Base-by-base conservation (phyloP, 2,113 vertebrate species). In the Meriones unguiculatus region DNA sequence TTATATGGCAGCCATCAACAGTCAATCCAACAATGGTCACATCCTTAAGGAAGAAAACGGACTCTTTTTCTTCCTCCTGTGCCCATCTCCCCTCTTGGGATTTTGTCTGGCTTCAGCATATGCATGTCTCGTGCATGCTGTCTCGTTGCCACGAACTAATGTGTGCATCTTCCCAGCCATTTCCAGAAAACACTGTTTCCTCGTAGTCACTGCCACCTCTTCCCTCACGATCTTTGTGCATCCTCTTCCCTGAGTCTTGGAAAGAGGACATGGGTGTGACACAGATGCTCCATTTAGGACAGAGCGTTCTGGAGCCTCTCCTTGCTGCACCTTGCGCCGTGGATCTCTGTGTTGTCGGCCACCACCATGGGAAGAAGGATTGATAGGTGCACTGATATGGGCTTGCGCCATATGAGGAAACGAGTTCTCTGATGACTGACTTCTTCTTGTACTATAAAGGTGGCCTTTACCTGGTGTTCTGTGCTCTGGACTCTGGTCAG, bases 351-450 rank as follows among this genome's bases (percentile, higher is more conserved):
- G 35, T 62, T 41, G 38, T 62, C 62, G 62, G 15, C 22, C 22
- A 62, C 28, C 38, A 28, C 22, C 62, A 20, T 62, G 22, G 11
- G 62, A 41, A 82, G 35, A 82, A 62, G 22, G 6, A 13, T 62
- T 38, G 35, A 62, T 38, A 7, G 9, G n/a, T 62, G 57, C 22
- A 82, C n/a, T 38, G 22, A 62, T 17, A 82, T 13, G n/a, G 80
- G 35, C 22, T 57, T 62, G 13, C 7, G 38, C 22, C 22, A 9
- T 32, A 62, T 62, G 35, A 62, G 57, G 24, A 82, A 5, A 35
- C 5, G 87, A 77, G 46, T 81, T 96, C 94, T 65, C 69, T 92
- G 46, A 46, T 72, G 30, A 92, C 54, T 81, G 67, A 59, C 62
- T 81, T 69, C 65, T 94, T 69, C 75, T 28, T 65, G 30, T 81